Evolutionary conservation across 37 sponge, comb jelly and placozoan species (phyloP).

Genomic region (Spongilla lacustris): DNA sequence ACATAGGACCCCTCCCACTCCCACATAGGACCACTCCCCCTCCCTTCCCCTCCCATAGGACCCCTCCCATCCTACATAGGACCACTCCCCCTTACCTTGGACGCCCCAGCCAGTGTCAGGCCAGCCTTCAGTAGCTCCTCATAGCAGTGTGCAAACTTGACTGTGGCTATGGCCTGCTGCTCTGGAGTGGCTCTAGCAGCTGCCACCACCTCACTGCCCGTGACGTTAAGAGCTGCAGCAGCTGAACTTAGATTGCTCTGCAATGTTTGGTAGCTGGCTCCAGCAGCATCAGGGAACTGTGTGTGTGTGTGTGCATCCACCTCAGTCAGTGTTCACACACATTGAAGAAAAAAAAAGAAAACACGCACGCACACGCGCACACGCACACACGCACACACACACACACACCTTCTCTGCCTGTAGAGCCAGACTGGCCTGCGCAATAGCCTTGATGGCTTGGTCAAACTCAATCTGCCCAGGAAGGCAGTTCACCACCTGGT

Average conservation of each 20-base stretch:
- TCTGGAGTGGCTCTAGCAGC: conserved; percentile 87
- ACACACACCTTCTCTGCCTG: conserved; percentile 59
- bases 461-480: conserved; percentile 97
- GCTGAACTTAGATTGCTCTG: conserved; percentile 82
- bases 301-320: too few relatives aligned
- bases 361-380: background rate
- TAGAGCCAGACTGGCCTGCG: conserved; percentile 79
- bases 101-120: conserved; percentile 85
- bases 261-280: conserved; percentile 75
- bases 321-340: conserved; percentile 26
- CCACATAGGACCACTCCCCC: background rate
- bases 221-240: conserved; percentile 91
- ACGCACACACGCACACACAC: conserved; percentile 37
- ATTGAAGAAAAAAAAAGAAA: too few relatives aligned
- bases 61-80: background rate
- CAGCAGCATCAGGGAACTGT: conserved; percentile 69
- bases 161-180: conserved; percentile 82
- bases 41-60: too few relatives aligned
- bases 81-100: conserved; percentile 43
- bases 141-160: conserved; percentile 72
- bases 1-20: background rate
- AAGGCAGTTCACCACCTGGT: conserved; percentile 92
- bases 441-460: conserved; percentile 96
- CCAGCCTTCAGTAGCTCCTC: conserved; percentile 76
- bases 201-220: conserved; percentile 81